These are phyloP conservation scores for Ditylenchus weischeri DNA, from an alignment of 2,888 invertebrate species.

Conservation along the genomic window DNA sequence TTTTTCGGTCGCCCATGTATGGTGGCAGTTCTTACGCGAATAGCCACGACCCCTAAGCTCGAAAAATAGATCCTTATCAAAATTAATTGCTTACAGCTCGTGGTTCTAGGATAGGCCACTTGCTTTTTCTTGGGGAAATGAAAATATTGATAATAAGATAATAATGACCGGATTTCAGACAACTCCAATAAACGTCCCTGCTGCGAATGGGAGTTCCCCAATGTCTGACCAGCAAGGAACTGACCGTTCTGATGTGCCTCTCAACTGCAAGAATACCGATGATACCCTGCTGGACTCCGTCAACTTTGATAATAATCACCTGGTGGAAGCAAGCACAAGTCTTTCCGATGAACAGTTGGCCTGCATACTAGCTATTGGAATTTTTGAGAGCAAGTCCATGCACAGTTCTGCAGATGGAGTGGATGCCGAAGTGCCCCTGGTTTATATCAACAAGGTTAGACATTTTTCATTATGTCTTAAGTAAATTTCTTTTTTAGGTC, in stretches of 20 bases:
- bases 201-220: not conserved
- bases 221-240: not conserved
- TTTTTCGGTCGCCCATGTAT: too few relatives aligned
- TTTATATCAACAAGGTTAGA: slow-evolving; percentile 67
- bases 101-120: not conserved
- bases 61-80: too few relatives aligned
- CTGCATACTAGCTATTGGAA: slow-evolving; percentile 76
- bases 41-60: too few relatives aligned
- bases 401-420: slow-evolving; percentile 78
- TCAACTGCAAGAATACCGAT: slow-evolving; percentile 28
- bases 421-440: slow-evolving; percentile 75
- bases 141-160: too few relatives aligned
- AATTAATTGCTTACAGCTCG: too few relatives aligned
- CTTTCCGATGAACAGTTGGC: slow-evolving; percentile 64
- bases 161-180: slow-evolving; percentile 6
- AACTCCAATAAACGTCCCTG: not conserved
- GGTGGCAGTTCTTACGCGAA: too few relatives aligned
- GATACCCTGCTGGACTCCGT: slow-evolving; percentile 80
- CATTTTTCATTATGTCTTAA: not conserved
- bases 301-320: slow-evolving; percentile 69
- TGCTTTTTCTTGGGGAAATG: too few relatives aligned
- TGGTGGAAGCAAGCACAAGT: slow-evolving; percentile 54
- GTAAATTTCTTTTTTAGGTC: slow-evolving; percentile 59
- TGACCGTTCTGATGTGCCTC: slow-evolving; percentile 14
- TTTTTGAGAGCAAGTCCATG: slow-evolving; percentile 61